A percentile compares a stretch with the other conserved stretches of the same genome.
These are phyloP conservation scores for Hyalella azteca DNA, from an alignment of 2,888 invertebrate genomes.

Conservation along the genomic window DNA sequence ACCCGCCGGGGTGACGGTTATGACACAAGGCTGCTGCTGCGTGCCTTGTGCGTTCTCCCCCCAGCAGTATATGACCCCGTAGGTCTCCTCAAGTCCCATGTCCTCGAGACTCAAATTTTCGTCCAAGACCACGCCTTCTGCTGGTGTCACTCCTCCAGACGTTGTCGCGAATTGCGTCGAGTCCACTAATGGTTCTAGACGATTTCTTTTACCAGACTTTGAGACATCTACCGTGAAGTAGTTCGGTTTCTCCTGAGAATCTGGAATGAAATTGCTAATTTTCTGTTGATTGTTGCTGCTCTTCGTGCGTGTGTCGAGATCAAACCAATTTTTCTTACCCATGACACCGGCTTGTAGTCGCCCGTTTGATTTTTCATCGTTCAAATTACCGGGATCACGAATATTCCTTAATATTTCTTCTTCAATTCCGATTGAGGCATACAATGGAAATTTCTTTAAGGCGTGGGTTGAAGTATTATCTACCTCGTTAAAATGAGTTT, in stretches of 20 bases:
- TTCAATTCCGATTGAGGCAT: too few species aligned
- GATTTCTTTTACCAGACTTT: not conserved
- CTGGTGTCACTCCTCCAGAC: not conserved
- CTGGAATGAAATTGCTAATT: not conserved
- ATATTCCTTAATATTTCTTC: too few species aligned
- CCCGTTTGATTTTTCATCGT: not conserved
- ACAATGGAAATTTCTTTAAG: too few species aligned
- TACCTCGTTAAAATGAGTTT: not conserved
- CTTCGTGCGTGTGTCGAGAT: not conserved
- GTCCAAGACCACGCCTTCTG: not conserved
- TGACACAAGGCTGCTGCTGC: slow-evolving; percentile 31
- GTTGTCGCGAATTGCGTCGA: not conserved
- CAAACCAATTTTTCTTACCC: not conserved
- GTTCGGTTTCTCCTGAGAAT: not conserved
- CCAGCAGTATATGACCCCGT: slow-evolving; percentile 28
- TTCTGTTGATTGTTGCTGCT: not conserved
- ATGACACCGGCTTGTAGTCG: not conserved
- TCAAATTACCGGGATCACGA: not conserved
- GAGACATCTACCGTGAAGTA: not conserved
- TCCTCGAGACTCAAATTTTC: not conserved
- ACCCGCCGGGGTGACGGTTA: slow-evolving; percentile 23
- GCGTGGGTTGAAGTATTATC: not conserved
- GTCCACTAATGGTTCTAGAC: not conserved
- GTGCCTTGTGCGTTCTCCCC: slow-evolving; percentile 24
- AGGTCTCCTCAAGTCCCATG: slow-evolving; percentile 14